A percentile compares a stretch with the other conserved stretches of the same genome.
Evolutionary conservation across 2,888 invertebrate species (phyloP).

Genomic region (Volucella inflata): DNA sequence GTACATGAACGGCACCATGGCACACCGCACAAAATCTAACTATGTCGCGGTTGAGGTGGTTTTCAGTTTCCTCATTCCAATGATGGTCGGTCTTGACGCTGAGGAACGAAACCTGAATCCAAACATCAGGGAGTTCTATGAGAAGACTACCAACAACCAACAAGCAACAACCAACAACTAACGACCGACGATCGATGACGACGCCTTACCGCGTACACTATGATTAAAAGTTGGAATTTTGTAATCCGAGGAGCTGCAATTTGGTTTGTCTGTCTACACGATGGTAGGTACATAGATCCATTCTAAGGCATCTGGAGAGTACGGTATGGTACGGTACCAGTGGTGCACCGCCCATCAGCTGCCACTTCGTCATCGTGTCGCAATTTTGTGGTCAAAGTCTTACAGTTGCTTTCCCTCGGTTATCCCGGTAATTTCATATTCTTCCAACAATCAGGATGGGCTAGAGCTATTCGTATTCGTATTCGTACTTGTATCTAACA

Average conservation of each 20-base stretch:
- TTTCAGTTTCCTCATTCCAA: slow-evolving; percentile 74
- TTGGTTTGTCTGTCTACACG: slow-evolving; percentile 59
- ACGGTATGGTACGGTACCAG: slow-evolving; percentile 45
- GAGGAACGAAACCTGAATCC: slow-evolving; percentile 30
- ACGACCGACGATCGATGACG: too few species aligned
- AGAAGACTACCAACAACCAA: not conserved
- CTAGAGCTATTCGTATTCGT: not conserved
- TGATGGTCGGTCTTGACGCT: slow-evolving; percentile 24
- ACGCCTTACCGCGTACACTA: slow-evolving; percentile 22
- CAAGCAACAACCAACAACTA: too few species aligned
- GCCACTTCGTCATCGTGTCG: slow-evolving; percentile 69
- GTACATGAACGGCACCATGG: slow-evolving; percentile 42
- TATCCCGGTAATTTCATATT: slow-evolving; percentile 64
- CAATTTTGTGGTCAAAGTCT: slow-evolving; percentile 69
- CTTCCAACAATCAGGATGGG: slow-evolving; percentile 42
- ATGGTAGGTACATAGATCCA: slow-evolving; percentile 25
- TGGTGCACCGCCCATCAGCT: slow-evolving; percentile 8
- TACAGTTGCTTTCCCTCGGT: slow-evolving; percentile 46
- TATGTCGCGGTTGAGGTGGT: slow-evolving; percentile 72
- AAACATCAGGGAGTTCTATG: slow-evolving; percentile 6
- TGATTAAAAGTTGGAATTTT: slow-evolving; percentile 66
- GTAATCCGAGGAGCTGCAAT: slow-evolving; percentile 66
- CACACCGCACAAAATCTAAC: slow-evolving; percentile 47
- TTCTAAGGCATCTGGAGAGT: slow-evolving; percentile 57
- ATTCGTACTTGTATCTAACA: slow-evolving; percentile 9